Conservation (phyloP, 1,140 invertebrate species). For the Pectinophora gossypiella region DNA sequence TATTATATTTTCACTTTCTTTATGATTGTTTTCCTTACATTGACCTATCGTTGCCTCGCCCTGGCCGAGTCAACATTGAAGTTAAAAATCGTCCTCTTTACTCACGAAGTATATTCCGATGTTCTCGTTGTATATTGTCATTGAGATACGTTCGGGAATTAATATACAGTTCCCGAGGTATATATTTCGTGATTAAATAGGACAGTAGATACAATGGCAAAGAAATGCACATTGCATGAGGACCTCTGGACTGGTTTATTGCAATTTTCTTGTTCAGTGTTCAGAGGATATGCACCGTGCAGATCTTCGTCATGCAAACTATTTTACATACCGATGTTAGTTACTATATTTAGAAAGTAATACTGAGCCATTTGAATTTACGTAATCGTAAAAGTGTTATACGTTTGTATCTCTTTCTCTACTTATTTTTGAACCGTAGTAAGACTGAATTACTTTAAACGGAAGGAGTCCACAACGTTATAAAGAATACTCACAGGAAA, state of each 20-base stretch:
- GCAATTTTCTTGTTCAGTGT: constrained; percentile 16
- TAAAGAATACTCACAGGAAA: constrained; percentile 62
- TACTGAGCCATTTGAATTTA: constrained; percentile 58
- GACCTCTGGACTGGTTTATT: background rate
- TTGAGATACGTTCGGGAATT: background rate
- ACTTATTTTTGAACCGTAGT: constrained; percentile 63
- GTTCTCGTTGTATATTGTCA: background rate
- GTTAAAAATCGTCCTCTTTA: constrained; percentile 25
- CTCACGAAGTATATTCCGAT: constrained; percentile 36
- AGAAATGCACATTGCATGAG: constrained; percentile 29
- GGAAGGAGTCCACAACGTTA: constrained; percentile 45
- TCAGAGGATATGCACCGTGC: constrained; percentile 30
- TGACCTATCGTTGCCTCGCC: constrained; percentile 39
- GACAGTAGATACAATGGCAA: constrained; percentile 29
- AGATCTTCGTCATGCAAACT: constrained; percentile 43
- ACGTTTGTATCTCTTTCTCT: constrained; percentile 44
- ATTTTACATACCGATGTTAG: constrained; percentile 72
- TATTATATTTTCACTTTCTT: constrained; percentile 52
- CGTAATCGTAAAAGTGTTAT: constrained; percentile 49
- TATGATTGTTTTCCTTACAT: constrained; percentile 53
- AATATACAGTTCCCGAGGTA: background rate
- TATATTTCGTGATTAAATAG: constrained; percentile 42
- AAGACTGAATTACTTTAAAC: constrained; percentile 60
- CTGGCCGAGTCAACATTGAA: constrained; percentile 29
- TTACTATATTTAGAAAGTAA: constrained; percentile 60